Conservation (phyloP, 2,797 vertebrate species). For the Decapterus maruadsi region DNA sequence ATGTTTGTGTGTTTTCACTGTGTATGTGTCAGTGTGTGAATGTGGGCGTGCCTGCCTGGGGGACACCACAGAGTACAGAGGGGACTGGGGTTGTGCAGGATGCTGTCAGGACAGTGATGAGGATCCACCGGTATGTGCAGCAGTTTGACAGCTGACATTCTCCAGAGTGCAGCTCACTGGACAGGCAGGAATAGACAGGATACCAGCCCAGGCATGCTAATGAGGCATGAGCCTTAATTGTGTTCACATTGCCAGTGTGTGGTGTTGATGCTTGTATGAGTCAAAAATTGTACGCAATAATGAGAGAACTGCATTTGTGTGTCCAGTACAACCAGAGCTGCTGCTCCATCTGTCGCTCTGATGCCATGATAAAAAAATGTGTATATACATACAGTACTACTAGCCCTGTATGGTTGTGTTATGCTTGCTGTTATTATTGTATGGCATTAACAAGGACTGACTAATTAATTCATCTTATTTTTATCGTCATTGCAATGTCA, state of each 20-base stretch:
- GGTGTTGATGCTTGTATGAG: slow-evolving; percentile 1
- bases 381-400: too few relatives aligned
- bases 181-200: slow-evolving; percentile 51
- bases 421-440: too few relatives aligned
- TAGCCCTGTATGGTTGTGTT: too few relatives aligned
- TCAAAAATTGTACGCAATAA: slow-evolving; percentile 12
- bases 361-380: too few relatives aligned
- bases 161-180: slow-evolving; percentile 35
- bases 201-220: slow-evolving; percentile 44
- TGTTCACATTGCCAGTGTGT: slow-evolving; percentile 29
- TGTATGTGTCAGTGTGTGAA: slow-evolving; percentile 35
- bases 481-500: too few relatives aligned
- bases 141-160: slow-evolving; percentile 58
- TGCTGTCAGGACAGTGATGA: slow-evolving; percentile 36
- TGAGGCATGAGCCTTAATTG: slow-evolving; percentile 50
- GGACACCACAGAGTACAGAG: slow-evolving; percentile 3
- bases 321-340: too few relatives aligned
- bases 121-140: slow-evolving; percentile 21
- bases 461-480: too few relatives aligned
- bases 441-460: too few relatives aligned
- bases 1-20: slow-evolving; percentile 24
- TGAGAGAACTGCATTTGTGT: neutral
- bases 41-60: slow-evolving; percentile 23
- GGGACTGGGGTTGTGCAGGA: slow-evolving; percentile 5
- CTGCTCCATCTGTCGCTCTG: too few relatives aligned